Evolutionary conservation across 2,888 invertebrate species (phyloP), one percentile per base, ranked within the genome.

Genomic region (Julus scanicus): DNA sequence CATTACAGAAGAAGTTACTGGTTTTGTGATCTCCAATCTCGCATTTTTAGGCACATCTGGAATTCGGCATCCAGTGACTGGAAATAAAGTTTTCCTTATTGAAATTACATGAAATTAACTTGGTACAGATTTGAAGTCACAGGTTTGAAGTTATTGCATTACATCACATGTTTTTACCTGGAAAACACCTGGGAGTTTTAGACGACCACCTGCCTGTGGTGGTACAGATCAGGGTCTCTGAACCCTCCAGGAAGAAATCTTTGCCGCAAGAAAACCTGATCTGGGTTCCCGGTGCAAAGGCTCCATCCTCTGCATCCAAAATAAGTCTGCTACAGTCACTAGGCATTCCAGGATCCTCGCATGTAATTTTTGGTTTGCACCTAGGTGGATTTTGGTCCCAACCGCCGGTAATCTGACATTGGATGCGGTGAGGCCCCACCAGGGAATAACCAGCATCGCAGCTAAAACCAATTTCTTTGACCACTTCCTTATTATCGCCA

Each of bases 401-500:
- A 8, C 9, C 17, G 0, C 88, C 87, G 29, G n/a, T 48, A 8
- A 83, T n/a, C 57, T 20, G 40, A 20, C 88, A 88, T 37, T 37
- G 80, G 13, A 87, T 49, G 11, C 87, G 87, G 40, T 87, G 80
- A 8, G 88, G 84, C 1, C 88, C 88, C 29, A 40, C 40, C 15
- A 88, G 29, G 5, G 87, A 17, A 49, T 84, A 87, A 9, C 88
- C 88, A 9, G 49, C 6, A 39, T 87, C 87, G 53, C 88, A 88
- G 29, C 48, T 29, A 53, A 88, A 88, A 6, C 44, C 37, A 17
- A 88, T 84, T 37, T 88, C 88, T 49, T 84, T 87, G 8, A 88
- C 39, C 29, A 88, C 86, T 84, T 88, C 88, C 17, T n/a, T 80
- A n/a, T 63, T 63, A 29, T 88, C 87, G 4, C 84, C 87, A 84